phyloP scores from a whole-genome alignment of 2,797 vertebrate species.

The Phalloptychus januarius region DNA sequence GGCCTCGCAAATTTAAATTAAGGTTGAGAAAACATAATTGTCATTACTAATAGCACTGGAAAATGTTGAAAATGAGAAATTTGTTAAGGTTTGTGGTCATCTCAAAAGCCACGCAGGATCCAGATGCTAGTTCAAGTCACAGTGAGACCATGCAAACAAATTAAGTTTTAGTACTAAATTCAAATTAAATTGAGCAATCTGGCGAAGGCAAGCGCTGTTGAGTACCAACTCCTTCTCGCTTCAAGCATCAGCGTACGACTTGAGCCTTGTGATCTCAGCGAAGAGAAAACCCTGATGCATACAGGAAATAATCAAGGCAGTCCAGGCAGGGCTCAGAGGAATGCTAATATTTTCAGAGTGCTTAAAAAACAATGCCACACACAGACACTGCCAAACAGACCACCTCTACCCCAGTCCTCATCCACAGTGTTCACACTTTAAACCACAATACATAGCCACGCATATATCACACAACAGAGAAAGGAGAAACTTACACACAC shows the following conservation, averaged over 20 bases:
- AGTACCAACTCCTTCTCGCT: slow-evolving; percentile 57
- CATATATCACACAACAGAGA: slow-evolving; percentile 67
- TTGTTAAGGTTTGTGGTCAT: slow-evolving; percentile 52
- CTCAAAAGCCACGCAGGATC: slow-evolving; percentile 47
- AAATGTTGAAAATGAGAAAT: slow-evolving; percentile 48
- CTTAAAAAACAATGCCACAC: slow-evolving; percentile 78
- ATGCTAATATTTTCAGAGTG: slow-evolving; percentile 82
- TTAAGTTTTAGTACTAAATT: slow-evolving; percentile 34
- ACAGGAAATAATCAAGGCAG: slow-evolving; percentile 83
- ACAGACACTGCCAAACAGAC: slow-evolving; percentile 47
- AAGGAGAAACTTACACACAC: slow-evolving; percentile 49
- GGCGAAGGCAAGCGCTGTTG: slow-evolving; percentile 47
- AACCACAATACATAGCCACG: slow-evolving; percentile 62
- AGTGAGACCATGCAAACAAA: slow-evolving; percentile 49
- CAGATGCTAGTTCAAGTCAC: slow-evolving; percentile 50
- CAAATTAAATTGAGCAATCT: slow-evolving; percentile 36
- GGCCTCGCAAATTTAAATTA: slow-evolving; percentile 45
- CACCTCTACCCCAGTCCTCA: slow-evolving; percentile 34
- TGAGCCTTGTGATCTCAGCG: slow-evolving; percentile 74
- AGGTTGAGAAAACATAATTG: slow-evolving; percentile 36
- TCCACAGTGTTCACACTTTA: slow-evolving; percentile 48
- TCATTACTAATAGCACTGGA: slow-evolving; percentile 44
- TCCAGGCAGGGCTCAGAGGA: slow-evolving; percentile 79
- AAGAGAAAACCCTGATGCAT: slow-evolving; percentile 77
- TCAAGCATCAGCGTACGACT: slow-evolving; percentile 75